phyloP scores from a whole-genome alignment of 2,888 invertebrate genomes.

The Dichetophora obliterata region DNA sequence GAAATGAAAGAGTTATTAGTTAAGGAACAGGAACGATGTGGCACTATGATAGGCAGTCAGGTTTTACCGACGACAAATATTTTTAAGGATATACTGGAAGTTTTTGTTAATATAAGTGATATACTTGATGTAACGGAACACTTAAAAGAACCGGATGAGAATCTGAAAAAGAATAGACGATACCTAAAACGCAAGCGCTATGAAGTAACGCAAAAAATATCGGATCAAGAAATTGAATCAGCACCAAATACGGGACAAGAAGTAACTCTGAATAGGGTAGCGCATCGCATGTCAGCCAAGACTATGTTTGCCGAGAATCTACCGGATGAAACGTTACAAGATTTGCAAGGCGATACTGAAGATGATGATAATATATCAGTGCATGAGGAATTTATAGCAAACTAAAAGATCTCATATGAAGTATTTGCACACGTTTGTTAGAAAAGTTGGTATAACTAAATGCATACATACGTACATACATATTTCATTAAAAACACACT shows the following conservation, averaged over 20 bases:
- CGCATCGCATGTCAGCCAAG: slow-evolving; percentile 54
- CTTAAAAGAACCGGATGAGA: neutral
- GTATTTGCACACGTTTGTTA: neutral
- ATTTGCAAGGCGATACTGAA: slow-evolving; percentile 41
- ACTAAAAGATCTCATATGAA: neutral
- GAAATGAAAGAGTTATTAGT: slow-evolving; percentile 55
- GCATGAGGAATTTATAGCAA: slow-evolving; percentile 12
- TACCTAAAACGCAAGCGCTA: slow-evolving; percentile 41
- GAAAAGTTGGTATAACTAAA: no score
- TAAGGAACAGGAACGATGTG: slow-evolving; percentile 25
- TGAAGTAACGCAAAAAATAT: neutral
- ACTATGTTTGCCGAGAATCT: slow-evolving; percentile 52
- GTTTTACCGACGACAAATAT: slow-evolving; percentile 54
- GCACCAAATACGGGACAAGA: neutral
- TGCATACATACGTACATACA: no score
- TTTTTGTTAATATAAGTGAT: slow-evolving; percentile 43
- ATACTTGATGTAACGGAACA: slow-evolving; percentile 38
- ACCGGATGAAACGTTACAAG: slow-evolving; percentile 52
- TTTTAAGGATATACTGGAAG: slow-evolving; percentile 52
- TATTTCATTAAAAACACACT: no score
- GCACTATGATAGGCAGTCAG: slow-evolving; percentile 24
- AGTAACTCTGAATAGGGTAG: neutral
- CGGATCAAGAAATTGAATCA: neutral
- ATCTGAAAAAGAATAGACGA: neutral
- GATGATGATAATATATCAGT: neutral